A percentile compares a stretch with the other conserved stretches of the same genome.
phyloP scores from a whole-genome alignment of 2,888 invertebrate species.

The Dicyrtoma fusca region DNA sequence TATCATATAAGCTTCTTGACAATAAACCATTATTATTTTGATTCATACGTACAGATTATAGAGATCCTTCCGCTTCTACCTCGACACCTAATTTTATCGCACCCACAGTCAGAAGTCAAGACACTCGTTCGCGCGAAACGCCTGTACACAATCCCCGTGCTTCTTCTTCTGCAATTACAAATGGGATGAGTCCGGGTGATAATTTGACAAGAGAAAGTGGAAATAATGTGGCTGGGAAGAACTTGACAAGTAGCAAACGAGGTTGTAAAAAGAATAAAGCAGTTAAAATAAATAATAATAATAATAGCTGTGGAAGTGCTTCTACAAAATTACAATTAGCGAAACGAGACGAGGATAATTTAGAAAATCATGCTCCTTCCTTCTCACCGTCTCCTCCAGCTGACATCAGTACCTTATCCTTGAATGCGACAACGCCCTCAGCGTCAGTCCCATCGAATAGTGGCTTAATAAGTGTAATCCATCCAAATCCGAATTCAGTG shows the following conservation, averaged over 20 bases:
- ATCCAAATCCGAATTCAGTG: conserved; percentile 17
- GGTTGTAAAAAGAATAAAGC: conserved; percentile 14
- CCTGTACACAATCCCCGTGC: no score
- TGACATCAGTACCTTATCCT: conserved; percentile 2
- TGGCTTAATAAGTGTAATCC: conserved; percentile 3
- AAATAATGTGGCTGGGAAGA: not conserved
- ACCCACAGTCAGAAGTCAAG: no score
- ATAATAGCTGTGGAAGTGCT: not conserved
- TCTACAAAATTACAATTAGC: not conserved
- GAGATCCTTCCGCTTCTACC: no score
- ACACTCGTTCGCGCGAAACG: no score
- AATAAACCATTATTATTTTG: no score
- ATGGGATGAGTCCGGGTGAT: not conserved
- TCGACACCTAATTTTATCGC: no score
- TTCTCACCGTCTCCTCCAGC: conserved; percentile 32
- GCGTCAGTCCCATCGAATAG: conserved; percentile 6
- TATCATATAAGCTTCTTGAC: no score
- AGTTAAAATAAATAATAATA: not conserved
- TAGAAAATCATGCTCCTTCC: conserved; percentile 38
- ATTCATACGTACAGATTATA: no score
- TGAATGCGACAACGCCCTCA: not conserved
- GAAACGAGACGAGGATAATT: conserved; percentile 34
- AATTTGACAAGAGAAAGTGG: not conserved
- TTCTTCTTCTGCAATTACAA: not conserved
- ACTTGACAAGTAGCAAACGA: conserved; percentile 2